A percentile compares a stretch with the other conserved stretches of the same genome.
phyloP scores from a whole-genome alignment of 2,113 vertebrate species.

The Archocentrus centrarchus region DNA sequence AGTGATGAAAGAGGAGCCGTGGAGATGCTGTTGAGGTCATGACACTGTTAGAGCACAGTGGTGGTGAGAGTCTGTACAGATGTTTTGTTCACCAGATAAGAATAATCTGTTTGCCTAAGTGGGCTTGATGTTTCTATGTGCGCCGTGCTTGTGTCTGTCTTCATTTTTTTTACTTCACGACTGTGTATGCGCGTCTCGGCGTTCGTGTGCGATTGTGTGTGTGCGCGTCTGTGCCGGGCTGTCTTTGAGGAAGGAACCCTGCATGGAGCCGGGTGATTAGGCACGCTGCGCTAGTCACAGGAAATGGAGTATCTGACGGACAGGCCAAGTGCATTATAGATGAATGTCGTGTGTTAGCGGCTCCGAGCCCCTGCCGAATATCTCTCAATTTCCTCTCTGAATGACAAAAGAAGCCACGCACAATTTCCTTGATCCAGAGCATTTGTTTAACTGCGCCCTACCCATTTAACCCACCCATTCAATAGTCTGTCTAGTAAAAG shows the following conservation, averaged over 20 bases:
- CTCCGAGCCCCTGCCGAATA: slow-evolving; percentile 57
- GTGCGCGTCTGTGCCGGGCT: slow-evolving; percentile 45
- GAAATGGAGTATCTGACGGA: slow-evolving; percentile 84
- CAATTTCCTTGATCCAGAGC: slow-evolving; percentile 82
- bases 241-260: slow-evolving; percentile 66
- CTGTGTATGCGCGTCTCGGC: slow-evolving; percentile 25
- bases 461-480: slow-evolving; percentile 78
- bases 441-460: slow-evolving; percentile 81
- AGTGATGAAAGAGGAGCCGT: slow-evolving; percentile 53
- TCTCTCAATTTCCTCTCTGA: slow-evolving; percentile 78
- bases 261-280: slow-evolving; percentile 86
- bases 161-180: slow-evolving; percentile 6
- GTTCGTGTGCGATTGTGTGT: background rate
- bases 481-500: slow-evolving; percentile 70
- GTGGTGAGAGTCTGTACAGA: slow-evolving; percentile 61
- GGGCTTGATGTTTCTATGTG: slow-evolving; percentile 61
- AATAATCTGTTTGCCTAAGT: slow-evolving; percentile 85
- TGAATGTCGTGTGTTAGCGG: slow-evolving; percentile 74
- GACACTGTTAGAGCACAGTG: slow-evolving; percentile 52
- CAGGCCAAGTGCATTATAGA: slow-evolving; percentile 84
- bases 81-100: slow-evolving; percentile 80
- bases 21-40: slow-evolving; percentile 37
- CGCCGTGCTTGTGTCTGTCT: slow-evolving; percentile 35
- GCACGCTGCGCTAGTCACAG: slow-evolving; percentile 85
- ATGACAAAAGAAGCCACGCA: slow-evolving; percentile 79